Evolutionary conservation across 2,888 invertebrate genomes (phyloP), one percentile per base, ranked within the genome.

Genomic region (Steinernema carpocapsae): DNA sequence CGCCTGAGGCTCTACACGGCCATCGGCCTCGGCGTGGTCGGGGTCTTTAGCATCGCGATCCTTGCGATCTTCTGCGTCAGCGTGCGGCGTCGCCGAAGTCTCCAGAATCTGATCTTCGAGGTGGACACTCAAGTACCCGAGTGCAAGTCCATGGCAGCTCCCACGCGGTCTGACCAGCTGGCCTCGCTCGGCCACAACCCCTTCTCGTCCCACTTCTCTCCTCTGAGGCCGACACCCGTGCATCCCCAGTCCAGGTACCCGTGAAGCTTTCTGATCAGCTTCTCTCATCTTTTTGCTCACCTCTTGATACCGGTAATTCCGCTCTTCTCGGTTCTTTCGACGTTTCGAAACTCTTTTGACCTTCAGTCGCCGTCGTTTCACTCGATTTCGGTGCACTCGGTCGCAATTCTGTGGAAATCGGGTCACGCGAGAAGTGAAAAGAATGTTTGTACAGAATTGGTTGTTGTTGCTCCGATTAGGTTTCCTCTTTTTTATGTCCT

Each of bases 51-150:
- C 7, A 73, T 85, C 32, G 76, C 80, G 32, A 79, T 86, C 17
- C 72, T 86, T 42, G 79, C 76, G 37, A 76, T 81, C 59, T 84
- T 86, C 52, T 83, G 97, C 95, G 90, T 76, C 59, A 82, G 83
- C 72, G 46, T 76, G 70, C 77, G 76, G 32, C 64, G 64, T 1
- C 64, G 64, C 2, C 29, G 64, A 12, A 26, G 17, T 14, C 32
- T 32, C 3, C 64, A 56, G 56, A 56, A 56, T 22, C 19, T 56
- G 19, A 56, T 64, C 64, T 26, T 64, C 64, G 64, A 64, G 17
- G 29, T 64, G 29, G 64, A 64, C 64, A 32, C 17, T 22, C 56
- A 19, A 4, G 56, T 64, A 2, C 12, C 64, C 32, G 64, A 64
- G n/a, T 64, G 64, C 64, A 29, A 29, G n/a, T 22, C 64, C 10